Evolutionary conservation across 2,888 invertebrate genomes (phyloP).

Genomic region (Cerceris ruficornis): DNA sequence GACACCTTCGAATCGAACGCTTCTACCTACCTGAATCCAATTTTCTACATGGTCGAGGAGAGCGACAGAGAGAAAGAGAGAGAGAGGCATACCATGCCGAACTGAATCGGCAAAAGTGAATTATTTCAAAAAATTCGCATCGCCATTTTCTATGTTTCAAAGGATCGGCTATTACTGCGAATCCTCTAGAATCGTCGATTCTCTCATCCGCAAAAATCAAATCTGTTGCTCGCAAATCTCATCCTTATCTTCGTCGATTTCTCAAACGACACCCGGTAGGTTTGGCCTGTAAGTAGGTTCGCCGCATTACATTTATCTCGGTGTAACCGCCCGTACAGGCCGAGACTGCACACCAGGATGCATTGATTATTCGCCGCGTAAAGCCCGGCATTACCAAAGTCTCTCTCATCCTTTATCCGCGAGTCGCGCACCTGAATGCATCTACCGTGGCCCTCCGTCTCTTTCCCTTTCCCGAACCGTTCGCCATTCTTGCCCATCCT

Average conservation of each 20-base stretch:
- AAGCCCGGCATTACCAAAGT: conserved; percentile 73
- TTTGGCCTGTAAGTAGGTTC: conserved; percentile 62
- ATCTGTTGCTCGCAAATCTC: too few relatives aligned
- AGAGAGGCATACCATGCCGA: too few relatives aligned
- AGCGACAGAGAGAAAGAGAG: too few relatives aligned
- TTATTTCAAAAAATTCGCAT: too few relatives aligned
- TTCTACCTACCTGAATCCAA: conserved; percentile 38
- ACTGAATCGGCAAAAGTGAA: too few relatives aligned
- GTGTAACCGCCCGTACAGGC: conserved; percentile 58
- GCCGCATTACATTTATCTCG: conserved; percentile 71
- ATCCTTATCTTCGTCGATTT: conserved; percentile 24
- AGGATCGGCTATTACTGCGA: too few relatives aligned
- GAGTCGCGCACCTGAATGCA: conserved; percentile 72
- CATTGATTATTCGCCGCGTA: conserved; percentile 76
- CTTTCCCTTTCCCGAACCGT: conserved; percentile 18
- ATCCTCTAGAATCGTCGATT: too few relatives aligned
- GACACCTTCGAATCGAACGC: conserved; percentile 45
- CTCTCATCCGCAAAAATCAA: too few relatives aligned
- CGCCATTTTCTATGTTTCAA: too few relatives aligned
- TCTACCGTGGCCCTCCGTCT: conserved; percentile 38
- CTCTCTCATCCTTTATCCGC: conserved; percentile 70
- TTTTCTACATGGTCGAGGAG: conserved; percentile 24
- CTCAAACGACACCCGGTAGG: conserved; percentile 62
- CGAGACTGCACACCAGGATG: conserved; percentile 67
- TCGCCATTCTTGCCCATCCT: conserved; percentile 40